Evolutionary conservation across 2,113 vertebrate species (phyloP).

Genomic region (Mobula birostris): DNA sequence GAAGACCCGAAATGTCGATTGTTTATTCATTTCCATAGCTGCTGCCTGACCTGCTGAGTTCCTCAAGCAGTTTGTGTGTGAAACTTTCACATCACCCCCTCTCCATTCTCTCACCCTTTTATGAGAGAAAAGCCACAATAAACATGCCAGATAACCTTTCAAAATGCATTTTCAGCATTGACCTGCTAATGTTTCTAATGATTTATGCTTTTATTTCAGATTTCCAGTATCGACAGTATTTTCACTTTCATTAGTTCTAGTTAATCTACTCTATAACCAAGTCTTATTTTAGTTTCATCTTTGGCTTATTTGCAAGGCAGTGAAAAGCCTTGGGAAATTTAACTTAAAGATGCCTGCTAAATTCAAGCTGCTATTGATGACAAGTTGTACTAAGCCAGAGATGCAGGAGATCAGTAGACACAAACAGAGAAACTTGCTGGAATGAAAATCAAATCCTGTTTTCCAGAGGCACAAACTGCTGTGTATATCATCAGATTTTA

Average conservation of each 20-base stretch:
- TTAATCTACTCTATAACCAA: neutral
- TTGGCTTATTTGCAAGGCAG: neutral
- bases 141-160: neutral
- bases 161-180: neutral
- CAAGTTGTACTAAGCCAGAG: neutral
- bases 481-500: neutral
- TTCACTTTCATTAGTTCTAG: no score
- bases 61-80: no score
- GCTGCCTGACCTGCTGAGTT: no score
- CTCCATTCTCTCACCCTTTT: neutral
- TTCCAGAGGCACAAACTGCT: neutral
- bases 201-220: no score
- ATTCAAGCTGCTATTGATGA: neutral
- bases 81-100: no score
- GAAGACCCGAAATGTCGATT: no score
- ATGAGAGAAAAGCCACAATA: neutral
- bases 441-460: neutral
- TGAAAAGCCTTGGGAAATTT: neutral
- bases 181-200: no score
- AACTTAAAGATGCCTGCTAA: neutral
- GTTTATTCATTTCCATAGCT: no score
- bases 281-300: neutral
- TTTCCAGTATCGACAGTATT: no score
- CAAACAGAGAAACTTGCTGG: neutral
- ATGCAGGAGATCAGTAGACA: neutral